Evolutionary conservation across 2,113 vertebrate species (phyloP), one percentile per base, ranked within the genome.

Genomic region (Colinus virginianus): DNA sequence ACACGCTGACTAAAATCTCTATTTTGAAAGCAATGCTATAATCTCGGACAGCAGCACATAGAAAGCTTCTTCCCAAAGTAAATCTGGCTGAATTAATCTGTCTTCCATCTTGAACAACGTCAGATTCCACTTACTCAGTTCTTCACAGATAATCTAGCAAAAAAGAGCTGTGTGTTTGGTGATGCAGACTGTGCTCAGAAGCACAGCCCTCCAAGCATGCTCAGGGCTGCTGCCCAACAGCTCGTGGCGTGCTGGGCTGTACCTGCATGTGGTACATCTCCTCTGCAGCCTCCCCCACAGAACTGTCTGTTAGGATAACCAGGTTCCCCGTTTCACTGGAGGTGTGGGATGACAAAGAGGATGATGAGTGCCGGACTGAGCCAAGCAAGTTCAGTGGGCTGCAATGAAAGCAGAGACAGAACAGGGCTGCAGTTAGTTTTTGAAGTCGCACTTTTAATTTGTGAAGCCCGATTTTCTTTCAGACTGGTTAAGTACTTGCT

Each of bases 181-280:
- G 0, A 67, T 53, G 12, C 77, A 1, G 59, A 40, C 22, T 2
- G 38, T 8, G 12, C 38, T 70, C 19, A 51, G 32, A 70, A 63
- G 49, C 18, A 21, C 2, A 68, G 13, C n/a, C 43, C 70, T 62
- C 30, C 36, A 25, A n/a, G 21, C 22, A 11, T 0, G 2, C 19
- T 56, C 28, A 4, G 4, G 13, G 59, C 59, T 40, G 20, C 20
- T 67, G 30, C 38, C 42, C 11, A 38, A 13, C 16, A 0, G 3
- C 46, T 34, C 7, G 40, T 16, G 78, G 43, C 56, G 80, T 15
- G 69, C 75, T 48, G 75, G 34, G 58, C 66, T 69, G 71, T 97
- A 99, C 99, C 98, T 99, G 99, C 98, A 99, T 99, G 97, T 98
- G 98, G 92, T 98, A 97, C 26, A 98, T 96, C 11, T 99, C 99